Conservation (phyloP, 2,888 invertebrate genomes). For the Polyploca ridens region DNA sequence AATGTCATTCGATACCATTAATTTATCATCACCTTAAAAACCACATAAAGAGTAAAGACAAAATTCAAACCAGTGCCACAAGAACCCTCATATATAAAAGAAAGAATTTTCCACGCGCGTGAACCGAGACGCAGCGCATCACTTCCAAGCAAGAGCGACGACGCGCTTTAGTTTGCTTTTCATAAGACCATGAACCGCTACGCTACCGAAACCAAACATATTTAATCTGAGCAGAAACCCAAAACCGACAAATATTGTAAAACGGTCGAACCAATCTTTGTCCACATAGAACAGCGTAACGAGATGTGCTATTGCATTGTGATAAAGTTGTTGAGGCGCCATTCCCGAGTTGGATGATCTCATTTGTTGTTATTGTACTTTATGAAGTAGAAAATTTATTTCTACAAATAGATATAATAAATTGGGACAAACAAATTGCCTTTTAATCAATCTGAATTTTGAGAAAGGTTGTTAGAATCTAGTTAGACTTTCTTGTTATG, state of each 20-base stretch:
- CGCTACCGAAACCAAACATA: constrained; percentile 14
- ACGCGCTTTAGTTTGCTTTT: constrained; percentile 31
- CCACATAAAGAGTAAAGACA: too few species aligned
- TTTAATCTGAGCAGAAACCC: constrained; percentile 18
- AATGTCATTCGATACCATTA: too few species aligned
- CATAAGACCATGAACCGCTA: constrained; percentile 28
- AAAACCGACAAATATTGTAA: constrained; percentile 3
- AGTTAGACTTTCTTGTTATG: too few species aligned
- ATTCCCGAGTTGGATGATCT: neutral
- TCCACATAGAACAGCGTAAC: neutral
- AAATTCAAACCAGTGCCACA: too few species aligned
- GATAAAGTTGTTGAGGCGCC: neutral
- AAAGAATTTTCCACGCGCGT: neutral
- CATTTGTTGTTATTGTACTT: too few species aligned
- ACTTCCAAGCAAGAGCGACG: constrained; percentile 11
- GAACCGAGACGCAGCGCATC: neutral
- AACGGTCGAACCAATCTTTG: constrained; percentile 1
- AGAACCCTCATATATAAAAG: too few species aligned
- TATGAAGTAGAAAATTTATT: neutral
- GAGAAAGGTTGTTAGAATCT: too few species aligned
- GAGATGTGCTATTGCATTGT: neutral
- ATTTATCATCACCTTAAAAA: too few species aligned
- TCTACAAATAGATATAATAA: neutral
- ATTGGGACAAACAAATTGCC: too few species aligned
- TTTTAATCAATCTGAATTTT: too few species aligned